phyloP scores from a whole-genome alignment of 1,140 invertebrate species.

The Brachystomella parvula region DNA sequence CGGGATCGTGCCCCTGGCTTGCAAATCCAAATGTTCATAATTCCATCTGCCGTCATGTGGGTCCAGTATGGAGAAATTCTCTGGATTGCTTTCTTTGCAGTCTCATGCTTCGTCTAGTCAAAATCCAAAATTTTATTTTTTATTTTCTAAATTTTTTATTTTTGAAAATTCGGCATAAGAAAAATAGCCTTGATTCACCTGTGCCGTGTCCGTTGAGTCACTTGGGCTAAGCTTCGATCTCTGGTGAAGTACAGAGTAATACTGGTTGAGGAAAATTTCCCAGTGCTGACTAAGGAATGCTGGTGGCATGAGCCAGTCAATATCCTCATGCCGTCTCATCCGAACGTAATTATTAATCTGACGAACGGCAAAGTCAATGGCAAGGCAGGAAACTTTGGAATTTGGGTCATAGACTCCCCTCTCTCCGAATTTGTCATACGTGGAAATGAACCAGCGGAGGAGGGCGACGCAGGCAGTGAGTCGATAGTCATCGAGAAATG shows the following conservation, averaged over 20 bases:
- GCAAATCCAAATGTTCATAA: conserved; percentile 57
- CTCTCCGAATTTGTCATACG: conserved; percentile 46
- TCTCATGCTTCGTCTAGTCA: conserved; percentile 46
- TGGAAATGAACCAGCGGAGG: conserved; percentile 62
- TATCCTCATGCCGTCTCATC: conserved; percentile 70
- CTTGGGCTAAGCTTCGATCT: conserved; percentile 46
- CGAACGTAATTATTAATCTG: conserved; percentile 61
- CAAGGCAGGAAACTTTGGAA: conserved; percentile 39
- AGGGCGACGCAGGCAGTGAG: conserved; percentile 76
- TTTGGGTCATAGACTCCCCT: conserved; percentile 32
- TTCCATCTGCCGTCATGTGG: conserved; percentile 64
- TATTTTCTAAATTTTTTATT: no score
- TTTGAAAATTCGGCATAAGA: no score
- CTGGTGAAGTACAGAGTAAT: conserved; percentile 61
- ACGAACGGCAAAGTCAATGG: conserved; percentile 30
- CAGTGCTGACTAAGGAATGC: conserved; percentile 35
- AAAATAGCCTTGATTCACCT: conserved; percentile 14
- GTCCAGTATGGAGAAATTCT: conserved; percentile 62
- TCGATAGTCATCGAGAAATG: conserved; percentile 83
- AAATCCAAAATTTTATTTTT: conserved; percentile 12
- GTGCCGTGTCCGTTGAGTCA: conserved; percentile 35
- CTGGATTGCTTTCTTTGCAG: conserved; percentile 49
- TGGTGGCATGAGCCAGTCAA: conserved; percentile 51
- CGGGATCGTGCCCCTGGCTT: conserved; percentile 90
- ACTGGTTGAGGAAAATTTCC: conserved; percentile 49